Evolutionary conservation across 2,888 invertebrate genomes (phyloP), one percentile per base, ranked within the genome.

Genomic region (Gymnosoma rotundatum): DNA sequence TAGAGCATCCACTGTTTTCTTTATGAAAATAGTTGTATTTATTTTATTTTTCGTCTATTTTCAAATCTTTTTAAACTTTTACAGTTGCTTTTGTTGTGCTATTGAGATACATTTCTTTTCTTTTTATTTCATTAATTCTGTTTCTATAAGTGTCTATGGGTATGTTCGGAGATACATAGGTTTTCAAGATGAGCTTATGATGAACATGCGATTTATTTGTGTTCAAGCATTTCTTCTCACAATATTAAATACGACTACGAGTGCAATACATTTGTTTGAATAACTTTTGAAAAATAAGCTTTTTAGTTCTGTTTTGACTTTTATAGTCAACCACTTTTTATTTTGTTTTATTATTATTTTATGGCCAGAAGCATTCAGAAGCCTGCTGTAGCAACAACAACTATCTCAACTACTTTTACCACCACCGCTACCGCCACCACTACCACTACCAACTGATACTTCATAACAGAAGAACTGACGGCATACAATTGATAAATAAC

Each of bases 151-250:
- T 52, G 18, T 66, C 45, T 60, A 36, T 50, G n/a, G 20, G 2
- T 14, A 45, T 50, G 32, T 18, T 48, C 48, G 54, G 21, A 36
- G 50, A 60, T 45, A 72, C n/a, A 32, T 50, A 45, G 8, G 36
- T 54, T 61, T 78, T 66, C 60, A 80, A 80, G 83, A 85, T 83
- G 81, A 83, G 78, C 83, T 78, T 78, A 82, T 78, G 83, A 85
- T 83, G 85, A 85, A 81, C 86, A 86, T 85, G 86, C 86, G 73
- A 86, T 86, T 86, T 85, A 86, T 85, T 80, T 83, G 83, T 83
- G 70, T 80, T 80, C 67, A 74, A 69, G 52, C 70, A 76, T 75
- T 83, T 72, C 79, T 80, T 83, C 83, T 76, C 83, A 83, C 70
- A 70, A 73, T 83, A 83, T 73, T 61, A 78, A 78, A 70, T 70